Base-by-base conservation (phyloP, 2,888 invertebrate genomes). In the Drosophila hamatofila region DNA sequence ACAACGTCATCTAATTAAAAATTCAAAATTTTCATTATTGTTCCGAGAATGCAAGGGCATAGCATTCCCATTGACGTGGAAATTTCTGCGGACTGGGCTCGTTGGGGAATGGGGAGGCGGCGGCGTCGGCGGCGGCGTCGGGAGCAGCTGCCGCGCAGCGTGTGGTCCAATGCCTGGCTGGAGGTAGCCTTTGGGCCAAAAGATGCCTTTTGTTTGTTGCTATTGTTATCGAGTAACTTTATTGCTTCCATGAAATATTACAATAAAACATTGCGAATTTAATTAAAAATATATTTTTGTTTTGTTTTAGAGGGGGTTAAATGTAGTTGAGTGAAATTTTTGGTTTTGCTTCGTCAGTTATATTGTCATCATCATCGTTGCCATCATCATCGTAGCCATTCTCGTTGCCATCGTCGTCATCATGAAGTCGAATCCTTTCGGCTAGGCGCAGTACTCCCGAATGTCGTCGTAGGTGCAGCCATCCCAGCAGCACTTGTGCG, bases 241-340 rank as follows among this genome's bases (percentile, higher is more conserved):
- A 85, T 85, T 88, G 89, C 72, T 82, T 85, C 80, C 86, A 80
- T 85, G 72, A 88, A 85, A 85, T 82, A 84, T 89, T 88, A 89
- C 89, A 85, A 85, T 85, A 80, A 85, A 81, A 87, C 84, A 84
- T 89, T 89, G 82, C 63, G 71, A 72, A 72, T 74, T 82, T 65
- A 59, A 81, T 79, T 83, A 84, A 81, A 84, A 63, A 60, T 80
- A 68, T 58, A 64, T 71, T 61, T 57, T 52, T 63, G 11, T 54
- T 54, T 54, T 18, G 33, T 33, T 33, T 18, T 14, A 25, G 62
- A 41, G 54, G 63, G 64, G 33, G 18, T 65, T 85, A 83, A 71
- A 69, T 86, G 67, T 83, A 83, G 70, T 56, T 75, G 81, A 86
- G 73, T 80, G 78, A 88, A 72, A 71, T 77, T 72, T 72, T 61